Percentiles rank a stretch among this genome's conserved stretches.
Conservation (phyloP, 2,888 invertebrate genomes). For the Enchytraeus crypticus region DNA sequence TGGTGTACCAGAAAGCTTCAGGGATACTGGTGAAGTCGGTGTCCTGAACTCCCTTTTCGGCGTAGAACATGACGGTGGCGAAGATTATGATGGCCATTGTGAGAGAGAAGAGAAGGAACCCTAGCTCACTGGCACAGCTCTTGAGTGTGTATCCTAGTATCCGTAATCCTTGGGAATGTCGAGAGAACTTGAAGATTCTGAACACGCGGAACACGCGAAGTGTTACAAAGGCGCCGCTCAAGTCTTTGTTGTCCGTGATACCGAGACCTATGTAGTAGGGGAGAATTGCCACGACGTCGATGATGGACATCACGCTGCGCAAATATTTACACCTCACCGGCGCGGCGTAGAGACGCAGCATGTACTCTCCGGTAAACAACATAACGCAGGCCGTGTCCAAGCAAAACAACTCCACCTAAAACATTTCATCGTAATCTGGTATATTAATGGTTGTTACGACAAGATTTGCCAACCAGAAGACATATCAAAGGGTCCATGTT, state of each 20-base stretch:
- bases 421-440: no score
- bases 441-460: no score
- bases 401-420: slow-evolving; percentile 84
- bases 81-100: slow-evolving; percentile 99
- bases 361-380: slow-evolving; percentile 95
- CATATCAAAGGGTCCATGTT: no score
- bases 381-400: slow-evolving; percentile 99
- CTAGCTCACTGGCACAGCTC: slow-evolving; percentile 95
- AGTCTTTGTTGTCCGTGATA: slow-evolving; percentile 95
- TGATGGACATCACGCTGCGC: slow-evolving; percentile 96
- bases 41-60: slow-evolving; percentile 93
- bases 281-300: slow-evolving; percentile 97
- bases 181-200: slow-evolving; percentile 99
- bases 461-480: no score
- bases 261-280: slow-evolving; percentile 93
- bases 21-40: slow-evolving; percentile 99
- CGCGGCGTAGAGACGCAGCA: slow-evolving; percentile 83
- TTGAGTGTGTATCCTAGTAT: slow-evolving; percentile 98
- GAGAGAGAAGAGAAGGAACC: slow-evolving; percentile 96
- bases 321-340: slow-evolving; percentile 91
- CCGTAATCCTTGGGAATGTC: slow-evolving; percentile 85
- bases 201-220: slow-evolving; percentile 97
- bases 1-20: slow-evolving; percentile 99
- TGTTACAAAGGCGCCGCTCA: slow-evolving; percentile 97
- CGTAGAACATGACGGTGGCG: slow-evolving; percentile 99